These are phyloP conservation scores for Patella caerulea DNA, from an alignment of 2,888 invertebrate species.

Conservation along the genomic window DNA sequence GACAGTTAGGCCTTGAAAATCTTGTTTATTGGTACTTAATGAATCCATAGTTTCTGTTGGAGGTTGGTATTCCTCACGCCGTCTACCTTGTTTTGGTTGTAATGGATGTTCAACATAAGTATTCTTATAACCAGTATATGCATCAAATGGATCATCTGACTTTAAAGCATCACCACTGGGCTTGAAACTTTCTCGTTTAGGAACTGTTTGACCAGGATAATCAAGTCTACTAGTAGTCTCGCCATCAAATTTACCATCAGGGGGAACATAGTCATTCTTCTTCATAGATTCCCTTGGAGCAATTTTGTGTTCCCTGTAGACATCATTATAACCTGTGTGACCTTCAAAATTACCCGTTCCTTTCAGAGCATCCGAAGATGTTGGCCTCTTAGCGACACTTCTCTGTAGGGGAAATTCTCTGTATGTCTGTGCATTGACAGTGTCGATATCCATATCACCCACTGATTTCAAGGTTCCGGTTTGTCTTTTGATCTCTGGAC, in stretches of 20 bases:
- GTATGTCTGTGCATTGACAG: neutral
- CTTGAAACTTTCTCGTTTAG: constrained; percentile 46
- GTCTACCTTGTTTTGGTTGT: constrained; percentile 37
- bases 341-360: constrained; percentile 59
- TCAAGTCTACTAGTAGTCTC: constrained; percentile 54
- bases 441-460: constrained; percentile 10
- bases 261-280: constrained; percentile 45
- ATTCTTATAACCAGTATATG: constrained; percentile 64
- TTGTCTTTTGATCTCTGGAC: neutral
- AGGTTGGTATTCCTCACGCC: constrained; percentile 24
- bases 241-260: constrained; percentile 53
- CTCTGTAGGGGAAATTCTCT: too few species aligned
- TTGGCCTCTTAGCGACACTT: neutral
- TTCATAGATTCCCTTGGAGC: constrained; percentile 41
- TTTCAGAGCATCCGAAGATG: neutral
- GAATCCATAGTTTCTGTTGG: constrained; percentile 53
- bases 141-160: constrained; percentile 64
- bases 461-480: neutral
- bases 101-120: constrained; percentile 63
- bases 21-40: constrained; percentile 50
- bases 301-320: constrained; percentile 58
- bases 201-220: constrained; percentile 37
- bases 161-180: constrained; percentile 43
- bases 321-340: constrained; percentile 60
- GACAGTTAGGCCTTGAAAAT: constrained; percentile 41